A percentile compares a stretch with the other conserved stretches of the same genome.
These are phyloP conservation scores for Willisornis vidua DNA, from an alignment of 2,113 vertebrate genomes.

Conservation along the genomic window DNA sequence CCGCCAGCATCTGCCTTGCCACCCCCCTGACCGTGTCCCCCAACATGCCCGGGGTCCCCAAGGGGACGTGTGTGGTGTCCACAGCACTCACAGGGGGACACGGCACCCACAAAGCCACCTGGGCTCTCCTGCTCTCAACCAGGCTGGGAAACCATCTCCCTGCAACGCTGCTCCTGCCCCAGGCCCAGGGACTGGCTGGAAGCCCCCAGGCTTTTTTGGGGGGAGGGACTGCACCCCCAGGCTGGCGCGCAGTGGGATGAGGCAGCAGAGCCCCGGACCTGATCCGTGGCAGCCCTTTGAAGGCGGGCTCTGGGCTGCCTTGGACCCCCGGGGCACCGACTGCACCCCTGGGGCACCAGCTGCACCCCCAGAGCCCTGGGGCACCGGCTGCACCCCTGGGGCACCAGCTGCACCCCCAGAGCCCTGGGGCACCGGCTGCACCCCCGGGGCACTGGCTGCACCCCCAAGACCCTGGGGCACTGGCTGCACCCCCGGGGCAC, in stretches of 20 bases:
- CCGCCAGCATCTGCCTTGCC: not conserved
- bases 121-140: accelerated
- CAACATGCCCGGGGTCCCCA: not conserved
- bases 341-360: too few relatives aligned
- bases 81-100: not conserved
- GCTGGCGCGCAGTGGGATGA: not conserved
- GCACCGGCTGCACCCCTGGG: too few relatives aligned
- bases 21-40: accelerated
- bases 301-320: not conserved
- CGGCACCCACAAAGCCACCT: not conserved
- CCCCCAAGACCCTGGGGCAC: not conserved
- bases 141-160: accelerated
- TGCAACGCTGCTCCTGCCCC: not conserved
- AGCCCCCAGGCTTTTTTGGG: not conserved
- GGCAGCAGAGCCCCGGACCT: not conserved
- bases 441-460: not conserved
- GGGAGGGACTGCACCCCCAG: not conserved
- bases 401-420: too few relatives aligned
- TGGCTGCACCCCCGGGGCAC: not conserved
- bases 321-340: too few relatives aligned
- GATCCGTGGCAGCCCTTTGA: not conserved
- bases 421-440: too few relatives aligned
- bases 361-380: too few relatives aligned
- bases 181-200: not conserved
- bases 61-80: accelerated